Percentiles rank a stretch among this genome's conserved stretches.
Conservation (phyloP, 2,888 invertebrate genomes). For the Boloria euphrosyne region DNA sequence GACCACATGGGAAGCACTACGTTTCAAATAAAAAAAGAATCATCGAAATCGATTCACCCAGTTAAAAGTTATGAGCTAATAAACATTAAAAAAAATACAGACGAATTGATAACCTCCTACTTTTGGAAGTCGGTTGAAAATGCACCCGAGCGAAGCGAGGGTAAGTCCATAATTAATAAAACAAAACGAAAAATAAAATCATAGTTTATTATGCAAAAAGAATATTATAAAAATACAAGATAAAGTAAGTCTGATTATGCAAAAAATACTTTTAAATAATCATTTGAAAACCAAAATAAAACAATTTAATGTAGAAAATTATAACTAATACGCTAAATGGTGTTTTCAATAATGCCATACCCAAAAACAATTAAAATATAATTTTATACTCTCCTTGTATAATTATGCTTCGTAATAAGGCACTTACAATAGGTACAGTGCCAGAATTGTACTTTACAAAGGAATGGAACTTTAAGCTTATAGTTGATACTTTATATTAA, state of each 20-base stretch:
- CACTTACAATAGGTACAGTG: conserved; percentile 12
- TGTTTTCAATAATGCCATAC: background rate
- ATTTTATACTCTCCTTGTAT: conserved; percentile 3
- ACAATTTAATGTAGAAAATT: conserved; percentile 18
- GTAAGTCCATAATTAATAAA: background rate
- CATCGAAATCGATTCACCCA: no score
- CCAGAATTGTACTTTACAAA: conserved; percentile 19
- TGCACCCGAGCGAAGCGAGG: no score
- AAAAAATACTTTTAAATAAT: conserved; percentile 1
- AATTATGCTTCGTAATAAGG: conserved; percentile 22
- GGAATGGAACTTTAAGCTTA: conserved; percentile 3
- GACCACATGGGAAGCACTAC: no score
- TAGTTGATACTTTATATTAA: background rate
- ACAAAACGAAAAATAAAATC: conserved; percentile 6
- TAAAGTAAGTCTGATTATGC: conserved; percentile 3
- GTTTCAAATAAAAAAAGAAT: no score
- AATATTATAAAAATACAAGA: conserved; percentile 25
- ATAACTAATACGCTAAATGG: no score
- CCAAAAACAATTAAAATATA: background rate
- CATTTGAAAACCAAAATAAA: conserved; percentile 9
- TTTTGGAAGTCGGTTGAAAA: no score
- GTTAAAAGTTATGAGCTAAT: no score
- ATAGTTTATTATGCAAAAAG: conserved; percentile 22
- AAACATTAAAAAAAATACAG: no score
- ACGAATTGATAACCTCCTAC: no score